Conservation (phyloP, 1,140 invertebrate species). For the Caerostris darwini region DNA sequence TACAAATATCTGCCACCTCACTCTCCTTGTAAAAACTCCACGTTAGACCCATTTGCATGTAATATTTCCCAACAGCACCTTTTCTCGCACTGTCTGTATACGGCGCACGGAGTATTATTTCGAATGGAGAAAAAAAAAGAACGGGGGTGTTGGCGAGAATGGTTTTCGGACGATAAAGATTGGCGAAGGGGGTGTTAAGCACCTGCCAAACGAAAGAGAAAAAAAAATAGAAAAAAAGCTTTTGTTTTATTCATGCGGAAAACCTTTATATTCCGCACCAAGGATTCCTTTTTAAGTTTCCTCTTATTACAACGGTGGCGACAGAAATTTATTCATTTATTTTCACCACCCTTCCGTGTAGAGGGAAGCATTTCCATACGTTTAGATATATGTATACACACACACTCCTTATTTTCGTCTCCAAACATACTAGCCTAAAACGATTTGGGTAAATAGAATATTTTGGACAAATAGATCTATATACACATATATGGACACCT, state of each 20-base stretch:
- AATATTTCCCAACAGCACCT: background rate
- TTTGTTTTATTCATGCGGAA: background rate
- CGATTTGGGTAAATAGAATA: too few species aligned
- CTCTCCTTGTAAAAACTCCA: background rate
- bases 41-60: background rate
- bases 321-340: constrained; percentile 1
- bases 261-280: background rate
- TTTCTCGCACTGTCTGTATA: background rate
- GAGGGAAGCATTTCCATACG: background rate
- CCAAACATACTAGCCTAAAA: too few species aligned
- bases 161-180: too few species aligned
- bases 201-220: background rate
- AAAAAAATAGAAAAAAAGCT: background rate
- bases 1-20: background rate
- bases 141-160: background rate
- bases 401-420: too few species aligned
- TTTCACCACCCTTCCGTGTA: background rate
- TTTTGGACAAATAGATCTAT: too few species aligned
- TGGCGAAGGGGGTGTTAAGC: background rate
- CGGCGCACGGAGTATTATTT: background rate
- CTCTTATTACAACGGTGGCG: background rate
- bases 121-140: background rate
- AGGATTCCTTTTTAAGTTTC: background rate
- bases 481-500: too few species aligned
- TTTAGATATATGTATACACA: too few species aligned